phyloP scores from a whole-genome alignment of 2,888 invertebrate genomes.

The Microplitis deprimator region DNA sequence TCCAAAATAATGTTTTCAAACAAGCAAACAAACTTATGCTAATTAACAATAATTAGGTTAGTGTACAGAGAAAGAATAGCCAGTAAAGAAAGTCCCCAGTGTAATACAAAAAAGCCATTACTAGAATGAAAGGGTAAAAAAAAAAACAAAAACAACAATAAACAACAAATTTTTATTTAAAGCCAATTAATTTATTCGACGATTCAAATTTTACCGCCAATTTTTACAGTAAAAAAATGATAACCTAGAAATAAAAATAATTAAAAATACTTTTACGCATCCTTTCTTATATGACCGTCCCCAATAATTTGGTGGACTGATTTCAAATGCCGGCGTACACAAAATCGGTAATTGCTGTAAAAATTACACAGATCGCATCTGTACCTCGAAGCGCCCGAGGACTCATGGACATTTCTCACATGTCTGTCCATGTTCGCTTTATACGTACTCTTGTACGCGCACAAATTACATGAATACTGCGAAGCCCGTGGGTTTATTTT shows the following conservation, averaged over 20 bases:
- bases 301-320: conserved; percentile 57
- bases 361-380: conserved; percentile 63
- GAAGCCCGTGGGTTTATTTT: conserved; percentile 52
- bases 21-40: no score
- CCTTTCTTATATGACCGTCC: conserved; percentile 4
- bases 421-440: conserved; percentile 50
- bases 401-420: conserved; percentile 51
- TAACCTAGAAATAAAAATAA: not conserved
- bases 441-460: conserved; percentile 48
- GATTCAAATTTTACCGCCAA: not conserved
- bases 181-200: not conserved
- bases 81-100: no score
- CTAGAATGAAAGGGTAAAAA: not conserved
- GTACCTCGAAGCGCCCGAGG: conserved; percentile 54
- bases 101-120: no score
- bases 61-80: no score
- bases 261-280: conserved; percentile 2
- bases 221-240: not conserved
- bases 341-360: conserved; percentile 65
- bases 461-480: conserved; percentile 59
- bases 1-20: no score
- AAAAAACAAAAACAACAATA: not conserved
- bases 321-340: conserved; percentile 64
- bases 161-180: not conserved
- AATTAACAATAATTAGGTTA: no score